phyloP scores from a whole-genome alignment of 2,797 vertebrate genomes.

The Euphonia xanthogaster region DNA sequence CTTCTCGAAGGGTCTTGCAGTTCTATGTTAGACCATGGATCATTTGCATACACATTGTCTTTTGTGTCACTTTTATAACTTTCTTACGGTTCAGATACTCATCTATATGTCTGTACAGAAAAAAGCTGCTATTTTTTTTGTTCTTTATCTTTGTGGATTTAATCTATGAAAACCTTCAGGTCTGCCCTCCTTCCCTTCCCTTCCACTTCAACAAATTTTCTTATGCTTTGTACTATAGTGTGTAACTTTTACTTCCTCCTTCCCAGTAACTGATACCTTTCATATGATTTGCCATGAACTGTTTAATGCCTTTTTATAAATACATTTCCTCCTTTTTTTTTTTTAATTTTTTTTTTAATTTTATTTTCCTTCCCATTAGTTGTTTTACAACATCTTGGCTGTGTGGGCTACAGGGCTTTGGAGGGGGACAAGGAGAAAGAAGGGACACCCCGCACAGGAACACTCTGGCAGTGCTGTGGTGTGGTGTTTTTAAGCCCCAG shows the following conservation, averaged over 20 bases:
- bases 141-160: constrained; percentile 94
- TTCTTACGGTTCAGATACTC: constrained; percentile 97
- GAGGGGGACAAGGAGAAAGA: constrained; percentile 8
- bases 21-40: constrained; percentile 91
- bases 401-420: constrained; percentile 64
- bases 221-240: constrained; percentile 86
- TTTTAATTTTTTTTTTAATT: constrained; percentile 15
- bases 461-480: not conserved
- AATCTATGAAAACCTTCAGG: constrained; percentile 96
- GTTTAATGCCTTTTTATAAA: constrained; percentile 88
- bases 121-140: constrained; percentile 98
- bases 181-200: constrained; percentile 86
- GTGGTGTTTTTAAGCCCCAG: not conserved
- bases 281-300: constrained; percentile 82
- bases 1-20: constrained; percentile 86
- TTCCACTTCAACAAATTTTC: constrained; percentile 77
- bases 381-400: constrained; percentile 64
- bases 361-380: not conserved
- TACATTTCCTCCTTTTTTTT: constrained; percentile 69
- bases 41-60: constrained; percentile 90
- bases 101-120: constrained; percentile 98
- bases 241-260: constrained; percentile 71
- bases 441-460: not conserved
- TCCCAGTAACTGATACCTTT: constrained; percentile 78
- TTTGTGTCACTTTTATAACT: constrained; percentile 97